These are phyloP conservation scores for Neopelma chrysocephalum DNA, from an alignment of 2,797 vertebrate genomes.

Conservation along the genomic window DNA sequence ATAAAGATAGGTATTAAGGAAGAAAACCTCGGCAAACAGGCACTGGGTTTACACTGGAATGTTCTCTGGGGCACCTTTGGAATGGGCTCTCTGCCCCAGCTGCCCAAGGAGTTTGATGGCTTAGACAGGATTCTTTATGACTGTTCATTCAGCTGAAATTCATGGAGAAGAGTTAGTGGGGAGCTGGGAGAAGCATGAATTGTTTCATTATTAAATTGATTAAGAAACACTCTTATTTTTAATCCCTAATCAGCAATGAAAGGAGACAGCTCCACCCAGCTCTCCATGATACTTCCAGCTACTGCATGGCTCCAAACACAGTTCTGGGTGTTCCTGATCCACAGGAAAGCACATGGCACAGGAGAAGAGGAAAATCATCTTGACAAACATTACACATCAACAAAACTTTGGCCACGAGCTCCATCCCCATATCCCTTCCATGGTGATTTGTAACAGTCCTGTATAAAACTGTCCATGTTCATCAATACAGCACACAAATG, in stretches of 20 bases:
- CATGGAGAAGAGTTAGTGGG: neutral
- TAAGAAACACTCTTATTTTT: neutral
- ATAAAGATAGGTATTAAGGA: neutral
- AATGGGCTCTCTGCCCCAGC: neutral
- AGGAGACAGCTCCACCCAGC: neutral
- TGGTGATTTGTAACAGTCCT: neutral
- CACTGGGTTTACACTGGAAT: neutral
- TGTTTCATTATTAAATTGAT: neutral
- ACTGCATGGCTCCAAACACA: neutral
- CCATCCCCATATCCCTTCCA: neutral
- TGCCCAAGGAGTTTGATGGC: neutral
- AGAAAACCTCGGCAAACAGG: neutral
- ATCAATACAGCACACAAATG: neutral
- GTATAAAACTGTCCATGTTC: neutral
- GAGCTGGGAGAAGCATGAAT: neutral
- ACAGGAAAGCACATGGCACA: neutral
- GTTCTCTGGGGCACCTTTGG: neutral
- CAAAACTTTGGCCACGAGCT: neutral
- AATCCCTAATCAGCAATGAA: neutral
- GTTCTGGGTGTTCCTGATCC: neutral
- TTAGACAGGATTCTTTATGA: neutral
- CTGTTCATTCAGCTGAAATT: neutral
- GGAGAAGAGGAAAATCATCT: neutral
- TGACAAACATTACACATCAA: neutral
- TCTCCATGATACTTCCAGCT: rapidly evolving